phyloP scores from a whole-genome alignment of 2,888 invertebrate genomes.

The Thereva nobilitata region DNA sequence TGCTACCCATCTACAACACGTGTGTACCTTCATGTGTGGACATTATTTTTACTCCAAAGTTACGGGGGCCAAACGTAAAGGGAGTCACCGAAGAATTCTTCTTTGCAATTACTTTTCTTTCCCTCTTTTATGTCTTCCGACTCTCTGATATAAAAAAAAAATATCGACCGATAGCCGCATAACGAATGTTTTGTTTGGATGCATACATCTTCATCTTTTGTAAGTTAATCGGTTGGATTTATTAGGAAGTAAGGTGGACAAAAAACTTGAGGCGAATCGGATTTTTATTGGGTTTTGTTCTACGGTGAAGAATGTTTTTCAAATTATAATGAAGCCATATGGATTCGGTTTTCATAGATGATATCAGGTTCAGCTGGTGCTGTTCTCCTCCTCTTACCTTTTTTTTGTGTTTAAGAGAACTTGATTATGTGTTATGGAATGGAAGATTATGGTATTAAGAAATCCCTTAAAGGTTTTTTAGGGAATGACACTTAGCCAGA shows the following conservation, averaged over 20 bases:
- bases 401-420: no score
- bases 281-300: no score
- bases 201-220: constrained; percentile 29
- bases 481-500: no score
- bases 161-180: constrained; percentile 3
- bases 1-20: constrained; percentile 12
- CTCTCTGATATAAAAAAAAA: background rate
- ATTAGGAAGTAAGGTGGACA: background rate
- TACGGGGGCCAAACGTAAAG: constrained; percentile 25
- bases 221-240: constrained; percentile 27
- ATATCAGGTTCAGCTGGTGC: no score
- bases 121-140: constrained; percentile 23
- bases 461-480: no score
- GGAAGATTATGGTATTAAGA: no score
- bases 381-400: no score
- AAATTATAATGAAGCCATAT: no score
- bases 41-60: constrained; percentile 12
- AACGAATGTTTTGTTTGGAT: constrained; percentile 33
- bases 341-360: no score
- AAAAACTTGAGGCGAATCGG: no score
- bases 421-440: no score
- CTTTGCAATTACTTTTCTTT: constrained; percentile 14
- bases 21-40: constrained; percentile 26
- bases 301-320: no score
- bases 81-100: constrained; percentile 5